A percentile compares a stretch with the other conserved stretches of the same genome.
Evolutionary conservation across 2,888 invertebrate species (phyloP).

Genomic region (Drosophila quinaria): DNA sequence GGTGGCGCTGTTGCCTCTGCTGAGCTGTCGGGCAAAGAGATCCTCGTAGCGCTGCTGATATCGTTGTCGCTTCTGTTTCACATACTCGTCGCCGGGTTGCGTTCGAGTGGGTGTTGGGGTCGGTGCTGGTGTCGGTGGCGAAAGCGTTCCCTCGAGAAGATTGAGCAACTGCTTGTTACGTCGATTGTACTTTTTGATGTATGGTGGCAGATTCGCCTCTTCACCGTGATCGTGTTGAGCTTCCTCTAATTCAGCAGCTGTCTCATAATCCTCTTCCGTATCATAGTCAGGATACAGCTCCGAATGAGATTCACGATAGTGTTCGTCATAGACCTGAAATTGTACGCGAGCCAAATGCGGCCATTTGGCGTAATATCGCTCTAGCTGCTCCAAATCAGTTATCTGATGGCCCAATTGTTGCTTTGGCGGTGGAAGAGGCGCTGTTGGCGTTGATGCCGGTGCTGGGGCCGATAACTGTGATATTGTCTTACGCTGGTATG

Average conservation of each 20-base stretch:
- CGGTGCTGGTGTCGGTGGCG: constrained; percentile 63
- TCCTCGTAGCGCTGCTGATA: constrained; percentile 78
- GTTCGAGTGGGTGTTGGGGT: constrained; percentile 35
- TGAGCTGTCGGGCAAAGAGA: constrained; percentile 74
- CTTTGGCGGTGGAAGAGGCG: constrained; percentile 62
- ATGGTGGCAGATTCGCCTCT: constrained; percentile 83
- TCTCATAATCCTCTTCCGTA: constrained; percentile 74
- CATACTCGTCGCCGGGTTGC: constrained; percentile 62
- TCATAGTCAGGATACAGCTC: constrained; percentile 75
- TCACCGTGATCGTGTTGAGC: constrained; percentile 69
- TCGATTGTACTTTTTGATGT: constrained; percentile 84
- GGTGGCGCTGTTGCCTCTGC: constrained; percentile 1
- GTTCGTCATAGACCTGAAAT: constrained; percentile 81
- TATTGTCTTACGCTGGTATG: constrained; percentile 29
- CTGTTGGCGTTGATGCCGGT: constrained; percentile 39
- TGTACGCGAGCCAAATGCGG: constrained; percentile 84
- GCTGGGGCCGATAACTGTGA: constrained; percentile 21
- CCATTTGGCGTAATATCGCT: constrained; percentile 84
- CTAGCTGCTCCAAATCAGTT: constrained; percentile 81
- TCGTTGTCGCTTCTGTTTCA: constrained; percentile 79
- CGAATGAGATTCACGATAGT: constrained; percentile 74
- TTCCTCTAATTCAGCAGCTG: constrained; percentile 70
- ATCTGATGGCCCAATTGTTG: constrained; percentile 81
- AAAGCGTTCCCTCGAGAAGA: constrained; percentile 83
- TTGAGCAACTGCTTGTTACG: constrained; percentile 85